Evolutionary conservation across 1,140 invertebrate species (phyloP).

Genomic region (Arctopsyche grandis): DNA sequence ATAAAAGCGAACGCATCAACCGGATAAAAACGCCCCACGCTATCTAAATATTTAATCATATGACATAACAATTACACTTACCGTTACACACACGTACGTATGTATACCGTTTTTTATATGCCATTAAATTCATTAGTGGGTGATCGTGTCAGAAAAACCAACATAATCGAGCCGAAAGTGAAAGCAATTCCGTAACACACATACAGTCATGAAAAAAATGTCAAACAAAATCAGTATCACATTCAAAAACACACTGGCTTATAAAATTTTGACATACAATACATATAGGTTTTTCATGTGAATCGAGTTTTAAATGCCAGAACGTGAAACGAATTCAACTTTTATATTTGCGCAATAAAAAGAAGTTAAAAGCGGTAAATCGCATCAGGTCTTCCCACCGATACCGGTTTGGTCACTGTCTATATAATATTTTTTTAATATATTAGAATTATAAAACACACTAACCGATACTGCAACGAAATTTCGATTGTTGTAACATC

Average conservation of each 20-base stretch:
- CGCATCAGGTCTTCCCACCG: background rate
- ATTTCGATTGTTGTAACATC: background rate
- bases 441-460: background rate
- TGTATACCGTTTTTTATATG: background rate
- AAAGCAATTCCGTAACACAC: constrained; percentile 21
- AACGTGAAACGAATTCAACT: constrained; percentile 12
- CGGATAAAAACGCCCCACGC: too few species aligned
- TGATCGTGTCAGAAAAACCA: background rate
- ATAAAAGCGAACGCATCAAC: background rate
- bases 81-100: too few species aligned
- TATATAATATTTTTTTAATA: too few species aligned
- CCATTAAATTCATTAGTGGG: background rate
- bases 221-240: background rate
- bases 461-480: background rate
- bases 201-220: background rate
- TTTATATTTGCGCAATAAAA: constrained; percentile 7
- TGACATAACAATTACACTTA: background rate
- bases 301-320: constrained; percentile 24
- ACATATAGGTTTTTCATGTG: too few species aligned
- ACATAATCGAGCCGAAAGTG: background rate
- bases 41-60: background rate
- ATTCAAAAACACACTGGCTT: too few species aligned
- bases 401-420: constrained; percentile 7
- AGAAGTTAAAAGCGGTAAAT: constrained; percentile 3
- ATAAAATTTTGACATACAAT: too few species aligned